Percentiles rank a stretch among this genome's conserved stretches.
These are phyloP conservation scores for Ascaphus truei DNA, from an alignment of 2,113 vertebrate genomes.

Conservation along the genomic window DNA sequence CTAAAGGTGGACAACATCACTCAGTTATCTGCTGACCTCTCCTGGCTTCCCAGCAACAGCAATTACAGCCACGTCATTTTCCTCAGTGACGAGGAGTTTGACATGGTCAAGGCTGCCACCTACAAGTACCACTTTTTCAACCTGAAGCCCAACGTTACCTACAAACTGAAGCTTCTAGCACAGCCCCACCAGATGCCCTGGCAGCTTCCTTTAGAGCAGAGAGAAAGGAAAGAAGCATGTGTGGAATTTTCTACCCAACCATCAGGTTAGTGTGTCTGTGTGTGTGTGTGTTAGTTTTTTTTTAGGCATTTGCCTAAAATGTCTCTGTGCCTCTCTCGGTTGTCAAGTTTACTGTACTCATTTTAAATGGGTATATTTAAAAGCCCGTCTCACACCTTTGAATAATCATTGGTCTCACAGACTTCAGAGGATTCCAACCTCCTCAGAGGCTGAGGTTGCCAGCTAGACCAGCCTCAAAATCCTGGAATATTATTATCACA, in stretches of 20 bases:
- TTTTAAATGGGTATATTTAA: no score
- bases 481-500: no score
- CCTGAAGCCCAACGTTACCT: conserved; percentile 83
- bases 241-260: conserved; percentile 91
- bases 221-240: conserved; percentile 87
- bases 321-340: background rate
- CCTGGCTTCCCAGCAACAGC: conserved; percentile 93
- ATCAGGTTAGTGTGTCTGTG: conserved; percentile 88
- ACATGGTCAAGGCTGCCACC: conserved; percentile 80
- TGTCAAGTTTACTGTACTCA: no score
- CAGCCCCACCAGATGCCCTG: conserved; percentile 96
- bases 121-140: conserved; percentile 91
- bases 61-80: conserved; percentile 95
- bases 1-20: conserved; percentile 84
- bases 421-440: no score
- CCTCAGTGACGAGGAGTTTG: conserved; percentile 88
- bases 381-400: no score
- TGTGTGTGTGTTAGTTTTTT: no score
- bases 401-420: no score
- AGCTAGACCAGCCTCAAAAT: no score
- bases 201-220: conserved; percentile 91
- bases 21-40: conserved; percentile 83
- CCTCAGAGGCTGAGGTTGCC: no score
- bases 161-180: conserved; percentile 86
- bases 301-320: background rate